Evolutionary conservation across 2,113 vertebrate genomes (phyloP).

Genomic region (Microcebus ravelobensis): DNA sequence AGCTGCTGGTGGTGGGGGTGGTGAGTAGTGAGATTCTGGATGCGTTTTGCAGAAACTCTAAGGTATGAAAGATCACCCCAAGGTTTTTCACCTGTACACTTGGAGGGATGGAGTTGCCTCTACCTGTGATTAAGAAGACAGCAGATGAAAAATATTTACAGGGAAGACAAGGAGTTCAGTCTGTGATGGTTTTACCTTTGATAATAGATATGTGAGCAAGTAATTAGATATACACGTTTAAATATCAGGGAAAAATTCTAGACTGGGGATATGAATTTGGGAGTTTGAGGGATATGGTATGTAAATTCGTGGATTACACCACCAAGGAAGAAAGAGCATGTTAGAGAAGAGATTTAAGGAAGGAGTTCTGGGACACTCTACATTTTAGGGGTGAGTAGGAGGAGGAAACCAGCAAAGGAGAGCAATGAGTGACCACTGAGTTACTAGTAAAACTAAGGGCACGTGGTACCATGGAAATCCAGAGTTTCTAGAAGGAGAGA

Average conservation of each 20-base stretch:
- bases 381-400: background rate
- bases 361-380: background rate
- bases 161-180: background rate
- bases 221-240: background rate
- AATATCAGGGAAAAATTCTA: background rate
- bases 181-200: background rate
- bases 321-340: background rate
- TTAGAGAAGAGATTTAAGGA: background rate
- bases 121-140: background rate
- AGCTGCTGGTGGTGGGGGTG: background rate
- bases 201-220: background rate
- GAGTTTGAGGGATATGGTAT: too few species aligned
- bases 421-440: background rate
- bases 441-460: background rate
- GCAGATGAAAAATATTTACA: background rate
- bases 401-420: background rate
- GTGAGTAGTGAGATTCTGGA: background rate
- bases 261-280: background rate
- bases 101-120: background rate
- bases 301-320: background rate
- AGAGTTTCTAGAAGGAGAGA: background rate
- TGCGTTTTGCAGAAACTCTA: background rate
- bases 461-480: background rate
- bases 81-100: background rate
- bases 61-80: background rate